Percentiles rank a stretch among this genome's conserved stretches.
Conservation (phyloP, 2,113 vertebrate species). For the Heteronetta atricapilla region DNA sequence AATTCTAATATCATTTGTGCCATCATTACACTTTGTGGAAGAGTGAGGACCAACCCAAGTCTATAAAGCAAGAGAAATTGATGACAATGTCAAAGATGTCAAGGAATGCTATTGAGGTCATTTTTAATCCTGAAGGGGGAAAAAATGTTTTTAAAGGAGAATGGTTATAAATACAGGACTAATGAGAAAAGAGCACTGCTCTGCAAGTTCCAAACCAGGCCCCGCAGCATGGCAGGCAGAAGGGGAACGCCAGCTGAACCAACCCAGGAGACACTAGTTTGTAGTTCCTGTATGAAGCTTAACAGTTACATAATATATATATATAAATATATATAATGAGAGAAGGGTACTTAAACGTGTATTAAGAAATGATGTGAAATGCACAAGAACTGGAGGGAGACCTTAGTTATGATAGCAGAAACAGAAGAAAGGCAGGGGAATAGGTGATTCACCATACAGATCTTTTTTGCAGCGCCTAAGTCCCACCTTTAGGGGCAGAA, state of each 20-base stretch:
- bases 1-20: neutral
- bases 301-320: neutral
- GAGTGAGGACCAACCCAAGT: neutral
- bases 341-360: neutral
- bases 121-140: neutral
- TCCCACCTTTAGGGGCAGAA: constrained; percentile 35
- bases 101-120: neutral
- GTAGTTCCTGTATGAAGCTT: neutral
- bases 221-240: neutral
- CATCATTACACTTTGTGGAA: neutral
- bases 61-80: neutral
- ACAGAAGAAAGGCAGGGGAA: neutral
- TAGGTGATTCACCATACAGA: neutral
- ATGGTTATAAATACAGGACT: neutral
- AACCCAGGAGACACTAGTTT: neutral
- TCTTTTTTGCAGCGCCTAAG: neutral
- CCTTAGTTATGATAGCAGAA: neutral
- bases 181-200: neutral
- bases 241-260: neutral
- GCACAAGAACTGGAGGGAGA: neutral
- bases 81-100: neutral
- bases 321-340: too few relatives aligned
- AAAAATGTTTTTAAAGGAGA: neutral
- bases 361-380: neutral
- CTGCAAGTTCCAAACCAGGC: neutral